phyloP scores from a whole-genome alignment of 2,113 vertebrate genomes.

The Sakesphorus luctuosus region DNA sequence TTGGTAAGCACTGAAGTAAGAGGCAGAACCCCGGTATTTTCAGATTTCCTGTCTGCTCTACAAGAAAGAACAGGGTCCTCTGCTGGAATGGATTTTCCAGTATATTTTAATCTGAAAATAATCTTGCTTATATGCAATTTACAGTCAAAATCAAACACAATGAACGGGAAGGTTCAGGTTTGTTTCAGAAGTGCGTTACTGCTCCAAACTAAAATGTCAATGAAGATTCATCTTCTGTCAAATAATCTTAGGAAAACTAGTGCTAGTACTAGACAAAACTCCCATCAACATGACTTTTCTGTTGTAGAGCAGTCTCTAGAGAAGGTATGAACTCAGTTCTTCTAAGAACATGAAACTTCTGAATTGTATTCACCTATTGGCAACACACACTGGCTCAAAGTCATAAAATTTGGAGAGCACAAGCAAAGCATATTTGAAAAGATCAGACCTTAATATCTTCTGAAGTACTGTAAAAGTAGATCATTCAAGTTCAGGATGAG shows the following conservation, averaged over 20 bases:
- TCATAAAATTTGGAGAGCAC: background rate
- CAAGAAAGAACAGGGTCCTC: background rate
- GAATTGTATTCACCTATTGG: background rate
- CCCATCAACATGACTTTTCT: background rate
- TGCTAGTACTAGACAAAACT: background rate
- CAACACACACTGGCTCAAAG: background rate
- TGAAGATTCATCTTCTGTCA: background rate
- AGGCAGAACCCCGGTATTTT: background rate
- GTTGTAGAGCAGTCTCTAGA: background rate
- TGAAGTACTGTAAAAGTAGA: background rate
- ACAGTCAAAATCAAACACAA: background rate
- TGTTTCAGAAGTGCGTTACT: background rate
- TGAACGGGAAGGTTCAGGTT: background rate
- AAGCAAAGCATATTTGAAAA: background rate
- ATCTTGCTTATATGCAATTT: background rate
- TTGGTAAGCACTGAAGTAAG: background rate
- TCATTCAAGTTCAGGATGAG: background rate
- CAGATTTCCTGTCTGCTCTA: fast-evolving
- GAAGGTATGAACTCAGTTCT: background rate
- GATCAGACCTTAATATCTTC: background rate
- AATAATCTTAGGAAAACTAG: background rate
- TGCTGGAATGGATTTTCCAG: background rate
- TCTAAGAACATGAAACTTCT: background rate
- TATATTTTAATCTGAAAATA: background rate
- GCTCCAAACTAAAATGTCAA: background rate